Conservation (phyloP, 2,888 invertebrate genomes). For the Aethes cnicana region DNA sequence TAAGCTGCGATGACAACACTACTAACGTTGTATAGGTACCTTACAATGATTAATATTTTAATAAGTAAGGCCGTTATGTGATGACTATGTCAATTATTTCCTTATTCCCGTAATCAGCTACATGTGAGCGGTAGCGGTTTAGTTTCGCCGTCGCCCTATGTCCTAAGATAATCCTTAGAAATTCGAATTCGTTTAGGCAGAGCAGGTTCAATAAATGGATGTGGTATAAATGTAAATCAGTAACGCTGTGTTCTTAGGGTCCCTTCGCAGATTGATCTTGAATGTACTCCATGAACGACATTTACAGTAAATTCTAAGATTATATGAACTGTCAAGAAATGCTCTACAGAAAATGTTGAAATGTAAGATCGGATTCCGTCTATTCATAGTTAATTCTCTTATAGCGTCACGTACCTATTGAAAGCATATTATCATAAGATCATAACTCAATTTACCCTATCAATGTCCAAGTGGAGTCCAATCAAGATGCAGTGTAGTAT, state of each 20-base stretch:
- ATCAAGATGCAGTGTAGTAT: constrained; percentile 64
- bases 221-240: constrained; percentile 76
- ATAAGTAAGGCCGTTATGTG: constrained; percentile 56
- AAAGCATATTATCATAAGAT: too few relatives aligned
- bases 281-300: constrained; percentile 55
- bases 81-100: constrained; percentile 82
- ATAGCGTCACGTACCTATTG: too few relatives aligned
- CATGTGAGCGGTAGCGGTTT: constrained; percentile 35
- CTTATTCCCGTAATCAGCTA: constrained; percentile 65
- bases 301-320: too few relatives aligned
- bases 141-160: constrained; percentile 47
- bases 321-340: too few relatives aligned
- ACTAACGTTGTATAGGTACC: constrained; percentile 22
- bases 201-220: constrained; percentile 65
- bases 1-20: constrained; percentile 23
- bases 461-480: constrained; percentile 40
- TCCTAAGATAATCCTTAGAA: constrained; percentile 52
- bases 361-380: too few relatives aligned
- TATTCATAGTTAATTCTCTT: too few relatives aligned
- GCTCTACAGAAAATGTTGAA: too few relatives aligned
- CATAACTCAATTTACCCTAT: too few relatives aligned
- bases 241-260: constrained; percentile 73
- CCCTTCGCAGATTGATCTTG: constrained; percentile 53
- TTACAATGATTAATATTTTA: constrained; percentile 30
- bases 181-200: constrained; percentile 66